Evolutionary conservation across 1,140 invertebrate species (phyloP).

Genomic region (Gonioctena quinquepunctata): DNA sequence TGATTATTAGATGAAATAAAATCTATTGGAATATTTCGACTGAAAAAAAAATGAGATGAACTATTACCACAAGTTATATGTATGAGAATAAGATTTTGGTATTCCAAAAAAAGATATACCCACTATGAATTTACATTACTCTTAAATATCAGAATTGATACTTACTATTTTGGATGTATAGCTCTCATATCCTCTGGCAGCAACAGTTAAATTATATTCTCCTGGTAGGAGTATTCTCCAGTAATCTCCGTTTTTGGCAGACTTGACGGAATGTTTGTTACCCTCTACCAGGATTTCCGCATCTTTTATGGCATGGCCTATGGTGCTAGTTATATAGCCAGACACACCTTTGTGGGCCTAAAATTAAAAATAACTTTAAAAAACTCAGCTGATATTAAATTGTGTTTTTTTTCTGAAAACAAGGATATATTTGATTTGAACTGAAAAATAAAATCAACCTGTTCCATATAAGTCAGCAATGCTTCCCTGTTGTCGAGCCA

Average conservation of each 20-base stretch:
- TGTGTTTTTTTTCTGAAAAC: too few species aligned
- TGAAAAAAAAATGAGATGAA: too few species aligned
- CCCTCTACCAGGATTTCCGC: conserved; percentile 77
- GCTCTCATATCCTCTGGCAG: conserved; percentile 62
- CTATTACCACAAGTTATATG: not conserved
- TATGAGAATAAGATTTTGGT: not conserved
- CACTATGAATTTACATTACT: too few species aligned
- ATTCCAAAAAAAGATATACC: too few species aligned
- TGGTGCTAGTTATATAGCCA: conserved; percentile 82
- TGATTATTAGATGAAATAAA: not conserved
- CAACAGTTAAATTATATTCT: conserved; percentile 79
- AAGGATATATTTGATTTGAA: too few species aligned
- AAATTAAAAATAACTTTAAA: conserved; percentile 28
- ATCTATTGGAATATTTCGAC: too few species aligned
- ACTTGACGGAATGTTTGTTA: conserved; percentile 71
- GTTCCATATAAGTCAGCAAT: conserved; percentile 83
- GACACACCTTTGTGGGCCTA: conserved; percentile 86
- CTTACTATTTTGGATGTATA: conserved; percentile 38
- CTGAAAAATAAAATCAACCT: too few species aligned
- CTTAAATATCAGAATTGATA: too few species aligned
- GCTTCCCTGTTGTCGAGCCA: conserved; percentile 91
- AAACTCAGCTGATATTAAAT: too few species aligned
- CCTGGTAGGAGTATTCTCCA: conserved; percentile 91
- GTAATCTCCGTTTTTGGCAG: conserved; percentile 83
- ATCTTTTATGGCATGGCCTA: conserved; percentile 71